Percentiles rank a stretch among this genome's conserved stretches.
These are phyloP conservation scores for Drosophila melanocephala DNA, from an alignment of 2,888 invertebrate genomes.

Conservation along the genomic window DNA sequence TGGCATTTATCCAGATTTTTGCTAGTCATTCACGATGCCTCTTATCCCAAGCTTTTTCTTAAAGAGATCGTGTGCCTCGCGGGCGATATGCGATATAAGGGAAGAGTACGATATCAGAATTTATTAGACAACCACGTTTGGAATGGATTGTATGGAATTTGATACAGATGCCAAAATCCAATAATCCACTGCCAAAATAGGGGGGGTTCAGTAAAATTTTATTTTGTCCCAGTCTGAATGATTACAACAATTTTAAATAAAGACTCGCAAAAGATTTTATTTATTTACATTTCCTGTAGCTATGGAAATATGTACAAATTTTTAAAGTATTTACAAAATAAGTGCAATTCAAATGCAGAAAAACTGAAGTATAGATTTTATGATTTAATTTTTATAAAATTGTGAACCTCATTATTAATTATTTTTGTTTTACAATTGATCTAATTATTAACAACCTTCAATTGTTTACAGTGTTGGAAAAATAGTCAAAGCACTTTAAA, in stretches of 20 bases:
- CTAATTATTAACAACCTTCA: background rate
- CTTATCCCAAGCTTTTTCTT: background rate
- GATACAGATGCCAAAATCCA: background rate
- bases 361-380: background rate
- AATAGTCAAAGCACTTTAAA: background rate
- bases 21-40: too few species aligned
- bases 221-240: background rate
- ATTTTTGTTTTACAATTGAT: background rate
- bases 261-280: conserved; percentile 1
- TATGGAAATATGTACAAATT: conserved; percentile 8
- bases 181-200: background rate
- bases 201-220: too few species aligned
- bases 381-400: background rate
- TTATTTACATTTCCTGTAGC: conserved; percentile 1
- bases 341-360: background rate
- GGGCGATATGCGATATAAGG: background rate
- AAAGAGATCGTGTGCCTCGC: background rate
- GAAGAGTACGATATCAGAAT: too few species aligned
- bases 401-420: background rate
- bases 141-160: background rate
- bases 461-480: background rate
- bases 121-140: background rate
- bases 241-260: background rate
- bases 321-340: conserved; percentile 7
- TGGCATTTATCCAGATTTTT: too few species aligned